Conservation (phyloP, 1,140 invertebrate species). For the Paraescarpia echinospica region DNA sequence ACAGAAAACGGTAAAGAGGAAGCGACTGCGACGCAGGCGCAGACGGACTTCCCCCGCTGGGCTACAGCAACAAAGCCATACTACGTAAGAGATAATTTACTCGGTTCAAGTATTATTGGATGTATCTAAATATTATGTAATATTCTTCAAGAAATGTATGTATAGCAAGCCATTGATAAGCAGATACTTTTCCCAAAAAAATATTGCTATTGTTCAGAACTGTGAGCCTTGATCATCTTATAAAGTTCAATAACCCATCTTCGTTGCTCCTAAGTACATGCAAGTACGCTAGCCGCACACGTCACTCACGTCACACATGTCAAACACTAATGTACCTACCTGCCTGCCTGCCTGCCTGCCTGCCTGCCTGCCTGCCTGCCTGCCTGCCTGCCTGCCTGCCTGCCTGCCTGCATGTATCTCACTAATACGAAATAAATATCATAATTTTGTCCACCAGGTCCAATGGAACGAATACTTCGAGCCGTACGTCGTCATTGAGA, state of each 20-base stretch:
- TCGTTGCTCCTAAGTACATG: no score
- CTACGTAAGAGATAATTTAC: constrained; percentile 60
- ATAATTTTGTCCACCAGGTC: constrained; percentile 61
- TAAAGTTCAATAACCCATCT: no score
- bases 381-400: no score
- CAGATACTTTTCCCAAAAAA: no score
- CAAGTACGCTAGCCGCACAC: no score
- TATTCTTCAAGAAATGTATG: background rate
- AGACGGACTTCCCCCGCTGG: constrained; percentile 81
- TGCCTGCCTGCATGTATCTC: background rate
- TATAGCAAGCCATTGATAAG: no score
- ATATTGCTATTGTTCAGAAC: no score
- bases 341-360: no score
- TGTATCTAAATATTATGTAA: background rate
- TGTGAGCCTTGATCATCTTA: no score
- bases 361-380: no score
- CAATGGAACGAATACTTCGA: constrained; percentile 86
- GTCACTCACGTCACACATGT: no score
- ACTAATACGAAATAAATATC: background rate
- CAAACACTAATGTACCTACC: no score
- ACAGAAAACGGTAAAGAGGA: background rate
- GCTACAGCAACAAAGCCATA: constrained; percentile 74
- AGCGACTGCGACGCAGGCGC: constrained; percentile 73
- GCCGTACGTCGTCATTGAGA: constrained; percentile 76
- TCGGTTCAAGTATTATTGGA: background rate